phyloP scores from a whole-genome alignment of 2,797 vertebrate species.

The Balearica regulorum region DNA sequence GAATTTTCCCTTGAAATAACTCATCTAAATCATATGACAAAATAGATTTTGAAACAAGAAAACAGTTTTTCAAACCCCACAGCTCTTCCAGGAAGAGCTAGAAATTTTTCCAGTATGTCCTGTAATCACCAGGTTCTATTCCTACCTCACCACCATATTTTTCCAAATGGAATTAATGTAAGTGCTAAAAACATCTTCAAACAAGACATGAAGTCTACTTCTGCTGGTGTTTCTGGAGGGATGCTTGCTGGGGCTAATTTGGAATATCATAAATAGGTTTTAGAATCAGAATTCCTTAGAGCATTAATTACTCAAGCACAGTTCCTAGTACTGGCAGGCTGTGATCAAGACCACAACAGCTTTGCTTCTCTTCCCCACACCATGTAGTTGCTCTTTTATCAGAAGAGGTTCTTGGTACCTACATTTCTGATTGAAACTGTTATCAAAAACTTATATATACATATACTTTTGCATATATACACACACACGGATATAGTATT shows the following conservation, averaged over 20 bases:
- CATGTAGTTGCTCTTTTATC: not conserved
- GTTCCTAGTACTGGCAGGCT: not conserved
- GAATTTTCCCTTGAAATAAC: not conserved
- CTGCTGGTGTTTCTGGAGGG: not conserved
- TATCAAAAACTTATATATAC: not conserved
- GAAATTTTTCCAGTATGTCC: not conserved
- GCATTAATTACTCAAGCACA: not conserved
- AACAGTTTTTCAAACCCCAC: not conserved
- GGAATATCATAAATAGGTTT: not conserved
- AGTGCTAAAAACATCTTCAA: not conserved
- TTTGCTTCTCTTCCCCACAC: not conserved
- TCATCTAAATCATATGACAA: not conserved
- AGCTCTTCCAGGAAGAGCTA: not conserved
- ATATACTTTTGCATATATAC: not conserved
- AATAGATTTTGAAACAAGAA: conserved; percentile 16
- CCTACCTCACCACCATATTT: not conserved
- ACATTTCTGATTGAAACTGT: not conserved
- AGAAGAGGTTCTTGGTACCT: not conserved
- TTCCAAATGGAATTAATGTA: not conserved
- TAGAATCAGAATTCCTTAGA: not conserved
- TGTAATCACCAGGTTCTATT: not conserved
- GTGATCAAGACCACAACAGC: not conserved
- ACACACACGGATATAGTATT: too few species aligned
- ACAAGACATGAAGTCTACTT: not conserved
- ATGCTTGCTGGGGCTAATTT: not conserved